These are phyloP conservation scores for Dinocampus coccinellae DNA, from an alignment of 2,888 invertebrate species.

Conservation along the genomic window DNA sequence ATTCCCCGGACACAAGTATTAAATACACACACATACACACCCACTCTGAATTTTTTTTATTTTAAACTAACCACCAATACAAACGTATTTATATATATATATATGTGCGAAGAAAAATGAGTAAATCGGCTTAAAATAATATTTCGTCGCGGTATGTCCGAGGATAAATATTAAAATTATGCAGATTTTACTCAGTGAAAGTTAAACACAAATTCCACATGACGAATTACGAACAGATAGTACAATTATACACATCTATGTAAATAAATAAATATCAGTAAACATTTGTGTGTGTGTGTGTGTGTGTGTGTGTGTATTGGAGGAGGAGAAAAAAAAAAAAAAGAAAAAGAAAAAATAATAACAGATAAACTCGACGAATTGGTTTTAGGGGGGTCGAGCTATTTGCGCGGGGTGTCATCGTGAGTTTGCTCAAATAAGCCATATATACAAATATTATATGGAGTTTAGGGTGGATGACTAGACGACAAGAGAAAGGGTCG, in stretches of 20 bases:
- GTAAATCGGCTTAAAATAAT: constrained; percentile 40
- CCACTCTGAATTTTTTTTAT: neutral
- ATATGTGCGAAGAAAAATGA: constrained; percentile 1
- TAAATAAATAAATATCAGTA: neutral
- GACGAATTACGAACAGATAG: constrained; percentile 28
- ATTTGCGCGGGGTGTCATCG: constrained; percentile 56
- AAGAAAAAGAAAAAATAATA: too few species aligned
- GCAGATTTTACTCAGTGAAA: neutral
- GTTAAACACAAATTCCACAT: neutral
- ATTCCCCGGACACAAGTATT: neutral
- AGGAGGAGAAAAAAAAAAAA: neutral
- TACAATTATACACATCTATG: neutral
- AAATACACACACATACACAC: neutral
- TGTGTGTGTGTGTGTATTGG: too few species aligned
- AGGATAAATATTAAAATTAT: constrained; percentile 9
- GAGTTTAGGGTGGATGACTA: neutral
- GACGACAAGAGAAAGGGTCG: constrained; percentile 17
- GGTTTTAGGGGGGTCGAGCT: constrained; percentile 34
- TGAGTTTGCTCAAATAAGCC: constrained; percentile 56
- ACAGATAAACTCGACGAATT: constrained; percentile 7
- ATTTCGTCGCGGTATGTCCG: constrained; percentile 3
- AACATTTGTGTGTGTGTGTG: neutral
- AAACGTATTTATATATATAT: neutral
- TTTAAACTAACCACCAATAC: neutral
- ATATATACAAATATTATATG: neutral